A percentile compares a stretch with the other conserved stretches of the same genome.
Conservation (phyloP, 1,140 invertebrate genomes). For the Scylla paramamosain region DNA sequence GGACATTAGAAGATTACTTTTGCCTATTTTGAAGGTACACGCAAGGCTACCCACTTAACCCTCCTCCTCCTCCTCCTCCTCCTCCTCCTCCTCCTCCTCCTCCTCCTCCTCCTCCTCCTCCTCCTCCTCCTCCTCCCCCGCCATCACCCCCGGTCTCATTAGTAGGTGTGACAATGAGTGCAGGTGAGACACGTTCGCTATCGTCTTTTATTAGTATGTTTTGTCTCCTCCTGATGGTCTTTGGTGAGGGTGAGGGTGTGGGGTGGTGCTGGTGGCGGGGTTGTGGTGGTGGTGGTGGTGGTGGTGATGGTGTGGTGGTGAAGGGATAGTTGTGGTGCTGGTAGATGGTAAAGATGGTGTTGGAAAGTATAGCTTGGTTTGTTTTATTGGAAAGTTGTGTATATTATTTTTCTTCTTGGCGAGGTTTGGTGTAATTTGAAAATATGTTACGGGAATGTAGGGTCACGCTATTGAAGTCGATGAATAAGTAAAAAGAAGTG, state of each 20-base stretch:
- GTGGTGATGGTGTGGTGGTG: neutral
- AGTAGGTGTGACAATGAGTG: neutral
- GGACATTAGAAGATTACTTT: neutral
- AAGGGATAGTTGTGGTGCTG: too few relatives aligned
- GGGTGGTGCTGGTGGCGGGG: neutral
- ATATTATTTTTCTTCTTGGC: too few relatives aligned
- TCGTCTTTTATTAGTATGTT: neutral
- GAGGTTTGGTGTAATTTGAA: too few relatives aligned
- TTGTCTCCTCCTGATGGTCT: neutral
- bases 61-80: slow-evolving; percentile 4
- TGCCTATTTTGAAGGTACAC: neutral
- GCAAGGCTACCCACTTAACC: neutral
- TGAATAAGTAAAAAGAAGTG: too few relatives aligned
- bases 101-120: slow-evolving; percentile 27
- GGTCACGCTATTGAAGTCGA: too few relatives aligned
- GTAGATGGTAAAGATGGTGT: too few relatives aligned
- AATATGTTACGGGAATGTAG: too few relatives aligned
- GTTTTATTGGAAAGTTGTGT: too few relatives aligned
- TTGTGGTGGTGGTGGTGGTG: neutral
- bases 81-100: slow-evolving; percentile 16
- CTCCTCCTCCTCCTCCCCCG: neutral
- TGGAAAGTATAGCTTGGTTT: too few relatives aligned
- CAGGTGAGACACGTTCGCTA: neutral
- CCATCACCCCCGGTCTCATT: neutral
- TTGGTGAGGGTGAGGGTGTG: neutral